These are phyloP conservation scores for Parochlus steinenii DNA, from an alignment of 2,888 invertebrate genomes.

Conservation along the genomic window DNA sequence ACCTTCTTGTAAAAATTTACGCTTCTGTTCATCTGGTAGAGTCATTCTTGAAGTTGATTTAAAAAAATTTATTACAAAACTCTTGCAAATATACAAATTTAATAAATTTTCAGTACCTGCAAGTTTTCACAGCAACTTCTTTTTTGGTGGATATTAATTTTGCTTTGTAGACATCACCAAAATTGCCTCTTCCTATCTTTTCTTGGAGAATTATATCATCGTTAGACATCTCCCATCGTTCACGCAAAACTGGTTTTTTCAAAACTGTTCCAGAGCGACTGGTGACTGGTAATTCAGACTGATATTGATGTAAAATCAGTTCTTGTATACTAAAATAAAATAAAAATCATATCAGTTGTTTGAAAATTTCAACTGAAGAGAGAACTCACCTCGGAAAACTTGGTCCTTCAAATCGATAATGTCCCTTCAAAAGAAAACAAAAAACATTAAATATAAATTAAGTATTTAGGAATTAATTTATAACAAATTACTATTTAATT, in stretches of 20 bases:
- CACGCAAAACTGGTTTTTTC: slow-evolving; percentile 67
- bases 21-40: slow-evolving; percentile 82
- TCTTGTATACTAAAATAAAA: slow-evolving; percentile 89
- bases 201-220: slow-evolving; percentile 82
- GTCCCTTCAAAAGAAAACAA: slow-evolving; percentile 42
- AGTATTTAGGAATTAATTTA: not conserved
- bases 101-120: no score
- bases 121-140: slow-evolving; percentile 92
- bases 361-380: no score
- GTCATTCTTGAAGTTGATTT: no score
- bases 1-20: slow-evolving; percentile 89
- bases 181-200: slow-evolving; percentile 92
- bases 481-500: not conserved
- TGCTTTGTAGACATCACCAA: slow-evolving; percentile 93
- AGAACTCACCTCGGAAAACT: slow-evolving; percentile 76
- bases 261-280: slow-evolving; percentile 83
- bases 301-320: slow-evolving; percentile 75
- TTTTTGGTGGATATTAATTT: slow-evolving; percentile 63
- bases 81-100: no score
- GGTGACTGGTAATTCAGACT: slow-evolving; percentile 76
- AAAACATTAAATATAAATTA: slow-evolving; percentile 4
- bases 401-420: slow-evolving; percentile 86
- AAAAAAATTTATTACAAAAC: no score
- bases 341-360: no score
- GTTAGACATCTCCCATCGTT: slow-evolving; percentile 91